Conservation (phyloP, 2,113 vertebrate species). For the Sminthopsis crassicaudata region DNA sequence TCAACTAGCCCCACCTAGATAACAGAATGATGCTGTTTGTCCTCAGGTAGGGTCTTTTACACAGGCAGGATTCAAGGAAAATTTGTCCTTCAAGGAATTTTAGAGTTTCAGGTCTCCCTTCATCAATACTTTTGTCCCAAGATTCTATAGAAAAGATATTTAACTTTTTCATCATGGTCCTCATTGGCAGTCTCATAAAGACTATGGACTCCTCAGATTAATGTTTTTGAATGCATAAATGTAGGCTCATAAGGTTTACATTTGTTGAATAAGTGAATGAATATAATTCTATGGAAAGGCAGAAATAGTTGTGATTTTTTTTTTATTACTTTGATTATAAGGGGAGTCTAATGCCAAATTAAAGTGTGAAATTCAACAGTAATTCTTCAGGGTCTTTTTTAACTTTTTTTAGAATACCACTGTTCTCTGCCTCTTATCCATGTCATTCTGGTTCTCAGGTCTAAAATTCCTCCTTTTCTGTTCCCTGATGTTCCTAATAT, state of each 20-base stretch:
- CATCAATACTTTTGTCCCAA: neutral
- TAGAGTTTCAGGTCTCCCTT: too few relatives aligned
- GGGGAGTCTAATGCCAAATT: neutral
- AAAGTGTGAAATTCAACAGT: neutral
- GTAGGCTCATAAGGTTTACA: neutral
- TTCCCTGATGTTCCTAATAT: neutral
- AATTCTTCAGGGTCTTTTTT: neutral
- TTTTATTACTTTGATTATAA: neutral
- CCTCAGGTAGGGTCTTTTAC: too few relatives aligned
- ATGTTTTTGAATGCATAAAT: neutral
- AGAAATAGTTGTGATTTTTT: neutral
- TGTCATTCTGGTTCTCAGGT: neutral
- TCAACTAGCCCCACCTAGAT: too few relatives aligned
- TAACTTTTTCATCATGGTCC: neutral
- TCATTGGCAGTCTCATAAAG: neutral
- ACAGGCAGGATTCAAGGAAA: too few relatives aligned
- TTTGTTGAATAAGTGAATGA: neutral
- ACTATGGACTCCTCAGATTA: neutral
- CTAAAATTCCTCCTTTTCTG: neutral
- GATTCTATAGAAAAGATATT: neutral
- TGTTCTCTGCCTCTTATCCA: neutral
- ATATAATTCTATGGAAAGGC: neutral
- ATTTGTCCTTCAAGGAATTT: too few relatives aligned
- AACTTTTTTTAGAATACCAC: neutral
- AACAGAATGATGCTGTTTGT: too few relatives aligned